phyloP scores from a whole-genome alignment of 2,797 vertebrate genomes.

The Rallus crepitans region DNA sequence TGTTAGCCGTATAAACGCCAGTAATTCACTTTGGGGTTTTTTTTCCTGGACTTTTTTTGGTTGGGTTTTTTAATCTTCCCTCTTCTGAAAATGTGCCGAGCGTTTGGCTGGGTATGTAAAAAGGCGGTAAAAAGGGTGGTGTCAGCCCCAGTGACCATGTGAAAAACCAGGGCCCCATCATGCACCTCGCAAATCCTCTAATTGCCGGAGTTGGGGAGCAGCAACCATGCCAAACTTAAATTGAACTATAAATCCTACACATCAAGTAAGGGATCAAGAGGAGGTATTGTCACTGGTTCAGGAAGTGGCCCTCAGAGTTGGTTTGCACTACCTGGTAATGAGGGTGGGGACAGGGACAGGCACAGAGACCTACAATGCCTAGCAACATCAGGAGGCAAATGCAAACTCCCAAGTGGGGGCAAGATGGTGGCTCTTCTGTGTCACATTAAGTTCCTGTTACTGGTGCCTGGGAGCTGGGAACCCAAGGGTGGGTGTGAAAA shows the following conservation, averaged over 20 bases:
- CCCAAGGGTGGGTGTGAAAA: neutral
- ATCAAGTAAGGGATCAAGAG: neutral
- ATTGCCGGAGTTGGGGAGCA: neutral
- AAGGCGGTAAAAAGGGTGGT: neutral
- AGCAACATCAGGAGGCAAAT: neutral
- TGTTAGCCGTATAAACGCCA: constrained; percentile 59
- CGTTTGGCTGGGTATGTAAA: neutral
- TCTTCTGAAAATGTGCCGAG: constrained; percentile 33
- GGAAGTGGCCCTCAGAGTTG: neutral
- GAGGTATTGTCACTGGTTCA: neutral
- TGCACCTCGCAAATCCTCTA: constrained; percentile 4
- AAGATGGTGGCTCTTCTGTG: neutral
- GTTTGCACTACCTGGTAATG: neutral
- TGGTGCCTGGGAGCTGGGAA: neutral
- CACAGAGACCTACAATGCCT: neutral
- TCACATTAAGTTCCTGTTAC: neutral
- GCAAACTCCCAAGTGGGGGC: neutral
- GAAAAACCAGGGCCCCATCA: neutral
- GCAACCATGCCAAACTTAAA: neutral
- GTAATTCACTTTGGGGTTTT: constrained; percentile 21
- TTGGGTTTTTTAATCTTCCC: constrained; percentile 52
- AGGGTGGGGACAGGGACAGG: neutral
- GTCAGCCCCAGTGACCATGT: constrained; percentile 37
- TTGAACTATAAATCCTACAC: neutral
- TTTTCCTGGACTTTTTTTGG: neutral